Base-by-base conservation (phyloP, 2,113 vertebrate species). In the Copsychus sechellarum region DNA sequence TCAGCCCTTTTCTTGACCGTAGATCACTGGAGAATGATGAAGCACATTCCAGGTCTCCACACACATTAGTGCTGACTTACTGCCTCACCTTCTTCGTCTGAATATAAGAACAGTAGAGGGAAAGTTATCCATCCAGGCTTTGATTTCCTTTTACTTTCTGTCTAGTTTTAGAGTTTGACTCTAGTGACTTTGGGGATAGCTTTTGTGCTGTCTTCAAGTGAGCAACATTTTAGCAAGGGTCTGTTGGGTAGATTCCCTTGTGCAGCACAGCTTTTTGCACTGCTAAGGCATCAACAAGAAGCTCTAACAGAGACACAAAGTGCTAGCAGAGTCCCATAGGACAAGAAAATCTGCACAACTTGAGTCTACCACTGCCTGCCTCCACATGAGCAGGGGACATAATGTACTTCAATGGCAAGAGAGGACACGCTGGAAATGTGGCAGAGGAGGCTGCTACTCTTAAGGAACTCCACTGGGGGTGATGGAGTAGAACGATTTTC, bases 1-100 rank as follows among this genome's bases (percentile, higher is more conserved):
- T 91, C 79, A 93, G 78, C 42, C 42, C 8, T 95, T 95, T 88
- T 89, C 76, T 82, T 17, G 3, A 43, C 74, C 92, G 4, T 38
- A 43, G 81, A 45, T 96, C 85, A 70, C 69, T 72, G 48, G 33
- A 88, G 81, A 94, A 94, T 96, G 92, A 80, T 80, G 79, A n/a
- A 93, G 50, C 31, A 86, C 62, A 82, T 95, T 96, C 56, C 74
- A 86, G 92, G 82, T 83, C 88, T 91, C 71, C 89, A 86, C 54
- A 43, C 9, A 14, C 71, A 93, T 89, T 92, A 89, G 38, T 67
- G 38, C 74, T 84, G 91, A 97, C 70, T 97, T 96, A 88, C 58
- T 93, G 83, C 94, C 81, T 84, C 57, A 50, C 74, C 51, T 92
- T 86, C 73, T 79, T 91, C 93, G 72, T 86, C 50, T 84, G 47